These are phyloP conservation scores for Myodes glareolus DNA, from an alignment of 2,113 vertebrate genomes.

Conservation along the genomic window DNA sequence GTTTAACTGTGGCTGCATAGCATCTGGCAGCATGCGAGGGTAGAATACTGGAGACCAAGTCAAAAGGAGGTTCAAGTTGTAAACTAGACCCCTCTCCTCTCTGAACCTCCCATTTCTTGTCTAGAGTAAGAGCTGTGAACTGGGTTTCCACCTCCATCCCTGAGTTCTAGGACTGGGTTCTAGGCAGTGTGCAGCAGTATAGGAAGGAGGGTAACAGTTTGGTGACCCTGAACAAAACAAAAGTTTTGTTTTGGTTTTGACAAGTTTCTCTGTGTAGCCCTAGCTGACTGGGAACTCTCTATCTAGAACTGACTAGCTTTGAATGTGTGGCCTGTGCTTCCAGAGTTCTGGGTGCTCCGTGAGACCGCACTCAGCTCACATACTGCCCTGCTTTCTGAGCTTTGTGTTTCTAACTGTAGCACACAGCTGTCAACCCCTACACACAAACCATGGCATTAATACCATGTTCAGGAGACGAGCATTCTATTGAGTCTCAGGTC, in stretches of 20 bases:
- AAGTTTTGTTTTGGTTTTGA: background rate
- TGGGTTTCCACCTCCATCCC: background rate
- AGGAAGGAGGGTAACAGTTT: background rate
- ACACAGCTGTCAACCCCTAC: background rate
- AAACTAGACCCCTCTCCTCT: background rate
- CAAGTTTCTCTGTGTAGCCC: background rate
- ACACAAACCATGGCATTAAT: background rate
- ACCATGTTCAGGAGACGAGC: background rate
- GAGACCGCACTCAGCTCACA: background rate
- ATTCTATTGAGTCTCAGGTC: background rate
- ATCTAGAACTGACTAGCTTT: background rate
- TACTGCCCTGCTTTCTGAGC: background rate
- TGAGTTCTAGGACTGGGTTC: background rate
- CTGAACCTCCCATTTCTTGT: background rate
- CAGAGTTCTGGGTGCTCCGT: background rate
- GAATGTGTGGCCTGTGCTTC: background rate
- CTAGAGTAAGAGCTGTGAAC: background rate
- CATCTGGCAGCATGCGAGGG: background rate
- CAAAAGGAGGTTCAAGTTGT: background rate
- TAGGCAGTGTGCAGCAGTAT: no score
- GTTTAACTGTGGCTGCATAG: conserved; percentile 7
- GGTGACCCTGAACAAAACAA: background rate
- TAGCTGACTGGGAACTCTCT: background rate
- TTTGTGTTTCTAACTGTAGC: background rate
- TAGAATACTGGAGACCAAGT: background rate